These are phyloP conservation scores for Chrysoperla carnea DNA, from an alignment of 1,140 invertebrate genomes.

Conservation along the genomic window DNA sequence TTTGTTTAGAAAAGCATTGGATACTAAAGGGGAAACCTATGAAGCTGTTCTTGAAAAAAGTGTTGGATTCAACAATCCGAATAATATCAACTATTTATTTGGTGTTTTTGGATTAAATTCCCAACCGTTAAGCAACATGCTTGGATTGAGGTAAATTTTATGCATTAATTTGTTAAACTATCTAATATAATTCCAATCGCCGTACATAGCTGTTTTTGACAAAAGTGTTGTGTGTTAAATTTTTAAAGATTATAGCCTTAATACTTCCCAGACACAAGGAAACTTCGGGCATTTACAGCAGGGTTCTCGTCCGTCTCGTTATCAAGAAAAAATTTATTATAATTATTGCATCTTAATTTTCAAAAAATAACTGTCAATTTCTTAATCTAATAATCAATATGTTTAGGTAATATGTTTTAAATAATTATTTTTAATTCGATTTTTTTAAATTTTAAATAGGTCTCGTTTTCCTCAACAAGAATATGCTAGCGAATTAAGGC, in stretches of 20 bases:
- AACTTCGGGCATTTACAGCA: too few relatives aligned
- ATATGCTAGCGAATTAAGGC: conserved; percentile 64
- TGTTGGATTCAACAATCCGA: conserved; percentile 77
- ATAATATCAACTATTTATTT: conserved; percentile 64
- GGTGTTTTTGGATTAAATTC: conserved; percentile 49
- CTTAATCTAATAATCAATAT: too few relatives aligned
- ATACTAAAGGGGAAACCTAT: conserved; percentile 62
- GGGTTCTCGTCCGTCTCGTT: too few relatives aligned
- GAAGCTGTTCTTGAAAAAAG: conserved; percentile 70
- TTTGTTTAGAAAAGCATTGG: conserved; percentile 50
- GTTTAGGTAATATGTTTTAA: too few relatives aligned
- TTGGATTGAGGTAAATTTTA: conserved; percentile 47
- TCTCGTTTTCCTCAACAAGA: conserved; percentile 59
- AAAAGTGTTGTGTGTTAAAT: too few relatives aligned
- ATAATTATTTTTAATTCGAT: too few relatives aligned
- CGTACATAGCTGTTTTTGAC: too few relatives aligned
- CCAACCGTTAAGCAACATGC: conserved; percentile 55
- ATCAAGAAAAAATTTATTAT: too few relatives aligned
- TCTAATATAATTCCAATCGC: background rate
- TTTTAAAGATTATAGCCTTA: too few relatives aligned
- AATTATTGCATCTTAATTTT: too few relatives aligned
- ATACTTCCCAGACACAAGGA: too few relatives aligned
- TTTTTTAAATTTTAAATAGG: conserved; percentile 34
- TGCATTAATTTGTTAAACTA: conserved; percentile 2
- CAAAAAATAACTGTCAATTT: too few relatives aligned